Evolutionary conservation across 1,140 invertebrate species (phyloP).

Genomic region (Rhizoglyphus robini): DNA sequence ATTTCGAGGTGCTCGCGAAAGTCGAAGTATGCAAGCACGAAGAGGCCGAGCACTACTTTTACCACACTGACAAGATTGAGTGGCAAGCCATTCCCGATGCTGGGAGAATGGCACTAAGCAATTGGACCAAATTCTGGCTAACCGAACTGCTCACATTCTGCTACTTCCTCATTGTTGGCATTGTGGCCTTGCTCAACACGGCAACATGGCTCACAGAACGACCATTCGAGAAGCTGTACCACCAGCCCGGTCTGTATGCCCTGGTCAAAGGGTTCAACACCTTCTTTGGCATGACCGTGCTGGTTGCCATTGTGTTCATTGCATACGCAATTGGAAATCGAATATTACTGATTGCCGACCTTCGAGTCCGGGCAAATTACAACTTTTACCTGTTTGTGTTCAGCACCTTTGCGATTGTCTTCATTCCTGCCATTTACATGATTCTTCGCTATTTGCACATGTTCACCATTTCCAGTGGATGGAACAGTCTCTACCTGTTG

Average conservation of each 20-base stretch:
- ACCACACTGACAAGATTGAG: too few species aligned
- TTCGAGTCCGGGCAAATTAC: neutral
- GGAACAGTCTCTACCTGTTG: neutral
- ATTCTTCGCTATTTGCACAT: neutral
- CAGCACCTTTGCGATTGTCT: neutral
- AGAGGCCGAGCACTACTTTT: too few species aligned
- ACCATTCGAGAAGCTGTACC: neutral
- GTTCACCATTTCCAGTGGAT: neutral
- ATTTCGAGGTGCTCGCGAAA: too few species aligned
- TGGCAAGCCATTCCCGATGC: too few species aligned
- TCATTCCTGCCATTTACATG: neutral
- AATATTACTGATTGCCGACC: neutral
- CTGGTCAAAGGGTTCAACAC: conserved; percentile 6
- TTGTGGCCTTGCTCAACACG: conserved; percentile 4
- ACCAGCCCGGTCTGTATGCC: neutral
- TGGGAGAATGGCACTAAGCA: neutral
- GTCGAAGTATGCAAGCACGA: too few species aligned
- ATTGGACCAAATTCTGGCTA: neutral
- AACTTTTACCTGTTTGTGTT: conserved; percentile 3
- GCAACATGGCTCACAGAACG: neutral
- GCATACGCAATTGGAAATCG: conserved; percentile 1
- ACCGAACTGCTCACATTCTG: neutral
- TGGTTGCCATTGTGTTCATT: neutral
- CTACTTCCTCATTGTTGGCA: neutral
- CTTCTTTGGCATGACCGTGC: neutral